Evolutionary conservation across 2,113 vertebrate genomes (phyloP).

Genomic region (Cyprinus carpio): DNA sequence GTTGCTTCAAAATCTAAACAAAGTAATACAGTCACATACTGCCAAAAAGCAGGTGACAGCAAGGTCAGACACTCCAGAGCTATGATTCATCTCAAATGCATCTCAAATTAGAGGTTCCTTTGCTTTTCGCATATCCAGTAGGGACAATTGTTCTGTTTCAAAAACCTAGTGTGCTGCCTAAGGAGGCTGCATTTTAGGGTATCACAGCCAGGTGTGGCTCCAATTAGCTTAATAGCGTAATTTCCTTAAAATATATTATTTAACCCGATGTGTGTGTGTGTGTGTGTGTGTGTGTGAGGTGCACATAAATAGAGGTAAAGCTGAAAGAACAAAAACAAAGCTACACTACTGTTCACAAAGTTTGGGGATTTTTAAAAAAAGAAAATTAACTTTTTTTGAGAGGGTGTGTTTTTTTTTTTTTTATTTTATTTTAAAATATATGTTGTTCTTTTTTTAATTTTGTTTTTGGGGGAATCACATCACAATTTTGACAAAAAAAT

Average conservation of each 20-base stretch:
- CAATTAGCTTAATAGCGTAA: neutral
- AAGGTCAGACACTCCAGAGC: neutral
- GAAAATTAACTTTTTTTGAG: too few species aligned
- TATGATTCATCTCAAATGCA: slow-evolving; percentile 8
- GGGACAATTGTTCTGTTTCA: neutral
- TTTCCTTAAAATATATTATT: neutral
- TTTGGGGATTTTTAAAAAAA: too few species aligned
- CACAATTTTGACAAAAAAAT: neutral
- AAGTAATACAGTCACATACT: neutral
- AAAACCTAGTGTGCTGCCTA: neutral
- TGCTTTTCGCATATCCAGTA: neutral
- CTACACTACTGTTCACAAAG: neutral
- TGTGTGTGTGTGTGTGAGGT: too few species aligned
- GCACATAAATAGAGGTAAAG: neutral
- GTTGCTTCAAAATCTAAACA: neutral
- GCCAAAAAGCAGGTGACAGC: slow-evolving; percentile 5
- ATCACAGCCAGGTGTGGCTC: neutral
- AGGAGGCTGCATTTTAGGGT: neutral
- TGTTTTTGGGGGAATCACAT: too few species aligned
- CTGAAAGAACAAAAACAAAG: neutral
- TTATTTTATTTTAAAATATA: too few species aligned
- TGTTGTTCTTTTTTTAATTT: too few species aligned
- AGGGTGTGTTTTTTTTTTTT: too few species aligned
- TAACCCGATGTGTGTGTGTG: neutral
- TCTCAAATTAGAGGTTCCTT: neutral